Percentiles rank a stretch among this genome's conserved stretches.
These are phyloP conservation scores for Strix aluco DNA, from an alignment of 2,113 vertebrate genomes.

Conservation along the genomic window DNA sequence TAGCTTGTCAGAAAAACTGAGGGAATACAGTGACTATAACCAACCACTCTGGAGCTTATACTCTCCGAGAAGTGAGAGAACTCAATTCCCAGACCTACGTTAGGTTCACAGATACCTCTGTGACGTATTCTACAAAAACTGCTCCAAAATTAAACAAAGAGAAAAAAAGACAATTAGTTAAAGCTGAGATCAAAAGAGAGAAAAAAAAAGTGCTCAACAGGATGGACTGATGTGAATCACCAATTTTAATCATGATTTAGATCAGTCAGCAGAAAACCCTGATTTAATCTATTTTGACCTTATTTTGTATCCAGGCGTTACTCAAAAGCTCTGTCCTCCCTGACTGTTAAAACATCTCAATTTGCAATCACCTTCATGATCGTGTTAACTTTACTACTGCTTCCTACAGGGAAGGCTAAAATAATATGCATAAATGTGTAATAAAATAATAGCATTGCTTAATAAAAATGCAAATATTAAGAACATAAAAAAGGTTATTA, in stretches of 20 bases:
- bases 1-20: background rate
- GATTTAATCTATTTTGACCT: background rate
- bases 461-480: background rate
- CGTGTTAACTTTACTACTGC: background rate
- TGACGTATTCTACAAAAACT: background rate
- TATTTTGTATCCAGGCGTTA: background rate
- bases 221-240: background rate
- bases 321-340: background rate
- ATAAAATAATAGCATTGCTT: background rate
- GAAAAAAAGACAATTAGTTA: background rate
- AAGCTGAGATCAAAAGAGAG: background rate
- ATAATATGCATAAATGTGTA: no score
- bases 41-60: background rate
- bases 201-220: background rate
- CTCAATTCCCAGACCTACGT: fast-evolving
- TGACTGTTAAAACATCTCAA: background rate
- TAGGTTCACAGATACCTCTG: background rate
- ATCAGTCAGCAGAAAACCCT: background rate
- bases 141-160: background rate
- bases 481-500: background rate
- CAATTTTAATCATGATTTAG: background rate
- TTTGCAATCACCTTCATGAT: background rate
- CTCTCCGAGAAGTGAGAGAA: background rate
- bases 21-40: background rate
- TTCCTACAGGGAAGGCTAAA: background rate